Conservation (phyloP, 2,113 vertebrate species). For the Oncorhynchus masou region DNA sequence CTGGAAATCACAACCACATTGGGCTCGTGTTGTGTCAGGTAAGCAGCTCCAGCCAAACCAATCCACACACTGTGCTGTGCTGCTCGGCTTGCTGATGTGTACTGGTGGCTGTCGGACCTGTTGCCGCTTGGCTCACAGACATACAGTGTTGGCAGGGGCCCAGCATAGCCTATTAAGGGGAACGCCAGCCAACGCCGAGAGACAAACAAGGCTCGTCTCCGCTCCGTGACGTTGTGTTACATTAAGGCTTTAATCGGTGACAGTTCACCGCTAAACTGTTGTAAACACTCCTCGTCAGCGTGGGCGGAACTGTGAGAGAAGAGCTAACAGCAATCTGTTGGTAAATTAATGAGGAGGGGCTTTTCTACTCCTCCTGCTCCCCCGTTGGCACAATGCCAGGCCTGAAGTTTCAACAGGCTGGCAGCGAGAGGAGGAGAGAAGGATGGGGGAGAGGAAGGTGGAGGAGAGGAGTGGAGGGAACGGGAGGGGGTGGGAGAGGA, state of each 20-base stretch:
- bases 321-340: constrained; percentile 64
- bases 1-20: constrained; percentile 76
- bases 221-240: constrained; percentile 53
- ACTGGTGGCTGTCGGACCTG: constrained; percentile 57
- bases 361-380: constrained; percentile 2
- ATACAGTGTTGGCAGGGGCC: constrained; percentile 67
- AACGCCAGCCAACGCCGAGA: constrained; percentile 50
- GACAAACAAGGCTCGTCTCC: constrained; percentile 49
- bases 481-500: background rate
- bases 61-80: constrained; percentile 53
- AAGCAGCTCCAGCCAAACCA: constrained; percentile 54
- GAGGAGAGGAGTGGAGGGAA: no score
- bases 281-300: constrained; percentile 63
- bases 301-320: constrained; percentile 60
- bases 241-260: constrained; percentile 70
- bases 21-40: constrained; percentile 53
- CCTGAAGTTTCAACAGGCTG: constrained; percentile 67
- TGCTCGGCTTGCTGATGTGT: constrained; percentile 29
- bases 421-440: constrained; percentile 71
- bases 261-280: constrained; percentile 65
- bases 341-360: constrained; percentile 77
- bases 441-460: no score
- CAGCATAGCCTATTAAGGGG: constrained; percentile 62
- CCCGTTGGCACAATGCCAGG: constrained; percentile 74
- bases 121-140: constrained; percentile 72